Evolutionary conservation across 2,888 invertebrate species (phyloP).

Genomic region (Nymphalis urticae): DNA sequence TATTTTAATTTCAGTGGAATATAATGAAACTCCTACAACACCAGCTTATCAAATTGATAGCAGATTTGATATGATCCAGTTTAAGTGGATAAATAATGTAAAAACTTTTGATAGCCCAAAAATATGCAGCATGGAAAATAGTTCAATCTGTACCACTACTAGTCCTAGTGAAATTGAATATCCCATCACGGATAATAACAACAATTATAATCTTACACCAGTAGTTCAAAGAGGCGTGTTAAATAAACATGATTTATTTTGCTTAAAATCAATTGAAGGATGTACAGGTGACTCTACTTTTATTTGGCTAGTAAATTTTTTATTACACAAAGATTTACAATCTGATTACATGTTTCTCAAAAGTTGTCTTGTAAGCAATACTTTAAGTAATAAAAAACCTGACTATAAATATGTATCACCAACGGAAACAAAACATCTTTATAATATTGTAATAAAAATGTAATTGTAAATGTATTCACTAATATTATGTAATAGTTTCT

Average conservation of each 20-base stretch:
- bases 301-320: constrained; percentile 55
- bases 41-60: constrained; percentile 55
- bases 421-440: neutral
- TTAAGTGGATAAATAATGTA: constrained; percentile 40
- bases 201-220: constrained; percentile 30
- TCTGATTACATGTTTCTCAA: constrained; percentile 53
- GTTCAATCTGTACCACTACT: neutral
- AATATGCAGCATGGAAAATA: neutral
- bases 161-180: neutral
- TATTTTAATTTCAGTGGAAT: constrained; percentile 47
- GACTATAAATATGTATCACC: neutral
- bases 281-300: constrained; percentile 44
- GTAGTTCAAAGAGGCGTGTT: constrained; percentile 43
- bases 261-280: constrained; percentile 50
- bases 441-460: no score
- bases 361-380: constrained; percentile 40
- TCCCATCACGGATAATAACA: constrained; percentile 13
- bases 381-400: constrained; percentile 58
- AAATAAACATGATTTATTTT: constrained; percentile 49
- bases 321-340: constrained; percentile 51
- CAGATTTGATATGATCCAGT: constrained; percentile 47
- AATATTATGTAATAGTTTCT: no score
- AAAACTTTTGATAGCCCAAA: neutral
- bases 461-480: no score
- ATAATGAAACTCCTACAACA: constrained; percentile 46